Percentiles rank a stretch among this genome's conserved stretches.
phyloP scores from a whole-genome alignment of 2,797 vertebrate species.

The Gadopsis bispinosus region DNA sequence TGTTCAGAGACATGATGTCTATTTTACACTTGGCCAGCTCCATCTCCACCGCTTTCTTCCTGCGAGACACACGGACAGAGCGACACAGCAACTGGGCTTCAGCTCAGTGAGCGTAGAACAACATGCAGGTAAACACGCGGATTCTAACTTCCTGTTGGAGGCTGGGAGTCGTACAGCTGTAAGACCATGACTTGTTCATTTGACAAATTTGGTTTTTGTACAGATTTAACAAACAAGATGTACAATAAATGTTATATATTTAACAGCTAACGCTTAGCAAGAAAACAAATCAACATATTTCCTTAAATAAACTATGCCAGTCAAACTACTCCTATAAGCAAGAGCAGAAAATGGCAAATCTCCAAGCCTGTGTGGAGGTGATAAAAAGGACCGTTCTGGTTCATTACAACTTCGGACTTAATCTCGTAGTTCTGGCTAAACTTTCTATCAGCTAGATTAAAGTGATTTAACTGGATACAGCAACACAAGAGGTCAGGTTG shows the following conservation, averaged over 20 bases:
- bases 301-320: neutral
- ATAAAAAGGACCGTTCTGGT: neutral
- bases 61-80: constrained; percentile 68
- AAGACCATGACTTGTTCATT: neutral
- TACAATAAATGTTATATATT: neutral
- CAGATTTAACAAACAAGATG: neutral
- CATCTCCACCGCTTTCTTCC: constrained; percentile 96
- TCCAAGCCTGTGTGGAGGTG: neutral
- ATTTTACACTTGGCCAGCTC: constrained; percentile 97
- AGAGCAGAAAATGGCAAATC: neutral
- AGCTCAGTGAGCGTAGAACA: neutral
- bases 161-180: too few relatives aligned
- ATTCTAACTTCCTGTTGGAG: neutral
- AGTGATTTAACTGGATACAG: neutral
- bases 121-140: neutral
- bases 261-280: neutral
- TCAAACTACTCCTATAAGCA: neutral
- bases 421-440: neutral
- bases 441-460: neutral
- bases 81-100: neutral
- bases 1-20: constrained; percentile 98
- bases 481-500: neutral
- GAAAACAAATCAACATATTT: neutral
- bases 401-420: neutral
- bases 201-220: neutral